Percentiles rank a stretch among this genome's conserved stretches.
Evolutionary conservation across 2,113 vertebrate species (phyloP).

Genomic region (Chamaea fasciata): DNA sequence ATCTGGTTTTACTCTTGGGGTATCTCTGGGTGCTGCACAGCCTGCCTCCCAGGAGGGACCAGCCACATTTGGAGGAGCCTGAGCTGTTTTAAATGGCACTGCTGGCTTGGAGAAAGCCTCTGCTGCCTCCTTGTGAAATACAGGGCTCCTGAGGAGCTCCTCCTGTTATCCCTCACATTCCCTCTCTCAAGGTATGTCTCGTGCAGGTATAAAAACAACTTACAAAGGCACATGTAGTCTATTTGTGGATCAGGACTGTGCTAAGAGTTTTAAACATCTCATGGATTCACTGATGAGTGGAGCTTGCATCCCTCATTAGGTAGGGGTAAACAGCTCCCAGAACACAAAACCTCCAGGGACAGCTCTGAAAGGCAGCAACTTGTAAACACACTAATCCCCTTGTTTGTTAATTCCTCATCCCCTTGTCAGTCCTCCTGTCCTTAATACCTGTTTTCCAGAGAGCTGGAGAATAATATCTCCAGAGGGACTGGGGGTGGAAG

Average conservation of each 20-base stretch:
- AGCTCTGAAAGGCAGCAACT: neutral
- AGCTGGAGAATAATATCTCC: neutral
- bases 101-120: neutral
- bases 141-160: neutral
- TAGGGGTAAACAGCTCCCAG: neutral
- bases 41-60: neutral
- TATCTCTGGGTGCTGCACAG: neutral
- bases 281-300: neutral
- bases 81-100: neutral
- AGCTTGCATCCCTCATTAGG: neutral
- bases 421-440: neutral
- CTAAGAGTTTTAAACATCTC: neutral
- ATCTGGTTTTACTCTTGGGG: neutral
- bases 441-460: neutral
- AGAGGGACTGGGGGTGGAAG: neutral
- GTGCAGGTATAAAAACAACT: neutral
- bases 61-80: neutral
- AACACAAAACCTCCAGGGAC: neutral
- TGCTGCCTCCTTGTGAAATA: constrained; percentile 12
- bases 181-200: neutral
- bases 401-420: neutral
- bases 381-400: neutral
- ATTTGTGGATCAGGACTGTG: neutral
- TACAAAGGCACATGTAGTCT: rapidly evolving
- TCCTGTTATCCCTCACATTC: neutral